phyloP scores from a whole-genome alignment of 2,888 invertebrate genomes.

The Dicyrtomina minuta region DNA sequence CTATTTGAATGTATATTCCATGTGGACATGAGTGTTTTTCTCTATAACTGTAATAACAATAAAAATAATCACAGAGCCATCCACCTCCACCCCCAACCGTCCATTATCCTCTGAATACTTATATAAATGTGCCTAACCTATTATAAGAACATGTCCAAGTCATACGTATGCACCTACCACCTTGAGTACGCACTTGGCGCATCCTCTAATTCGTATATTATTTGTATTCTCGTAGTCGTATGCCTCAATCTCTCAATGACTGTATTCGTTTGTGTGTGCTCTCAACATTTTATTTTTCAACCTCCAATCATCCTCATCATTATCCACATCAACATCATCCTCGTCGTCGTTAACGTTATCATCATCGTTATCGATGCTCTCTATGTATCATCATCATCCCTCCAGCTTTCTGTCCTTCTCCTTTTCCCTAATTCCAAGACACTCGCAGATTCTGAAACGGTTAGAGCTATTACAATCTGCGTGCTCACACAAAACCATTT shows the following conservation, averaged over 20 bases:
- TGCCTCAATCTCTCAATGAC: no score
- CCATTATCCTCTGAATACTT: slow-evolving; percentile 19
- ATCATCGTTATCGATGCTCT: slow-evolving; percentile 4
- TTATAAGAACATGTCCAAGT: no score
- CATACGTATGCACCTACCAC: neutral
- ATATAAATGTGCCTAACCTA: no score
- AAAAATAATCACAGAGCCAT: slow-evolving; percentile 37
- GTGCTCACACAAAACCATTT: no score
- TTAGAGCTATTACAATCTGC: neutral
- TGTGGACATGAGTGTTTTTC: slow-evolving; percentile 28
- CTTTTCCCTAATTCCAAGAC: slow-evolving; percentile 8
- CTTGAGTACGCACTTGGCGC: neutral
- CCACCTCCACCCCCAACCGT: slow-evolving; percentile 34
- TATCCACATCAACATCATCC: neutral
- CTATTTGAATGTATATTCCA: slow-evolving; percentile 20
- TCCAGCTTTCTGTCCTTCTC: neutral
- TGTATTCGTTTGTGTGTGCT: no score
- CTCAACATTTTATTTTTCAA: slow-evolving; percentile 27
- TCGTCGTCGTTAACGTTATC: neutral
- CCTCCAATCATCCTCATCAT: slow-evolving; percentile 26
- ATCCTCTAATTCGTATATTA: neutral
- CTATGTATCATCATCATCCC: neutral
- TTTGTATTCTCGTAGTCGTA: slow-evolving; percentile 2
- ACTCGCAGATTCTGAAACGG: neutral
- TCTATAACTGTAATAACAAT: slow-evolving; percentile 36